These are phyloP conservation scores for Oxygymnocypris stewartii DNA, from an alignment of 2,113 vertebrate species.

Conservation along the genomic window DNA sequence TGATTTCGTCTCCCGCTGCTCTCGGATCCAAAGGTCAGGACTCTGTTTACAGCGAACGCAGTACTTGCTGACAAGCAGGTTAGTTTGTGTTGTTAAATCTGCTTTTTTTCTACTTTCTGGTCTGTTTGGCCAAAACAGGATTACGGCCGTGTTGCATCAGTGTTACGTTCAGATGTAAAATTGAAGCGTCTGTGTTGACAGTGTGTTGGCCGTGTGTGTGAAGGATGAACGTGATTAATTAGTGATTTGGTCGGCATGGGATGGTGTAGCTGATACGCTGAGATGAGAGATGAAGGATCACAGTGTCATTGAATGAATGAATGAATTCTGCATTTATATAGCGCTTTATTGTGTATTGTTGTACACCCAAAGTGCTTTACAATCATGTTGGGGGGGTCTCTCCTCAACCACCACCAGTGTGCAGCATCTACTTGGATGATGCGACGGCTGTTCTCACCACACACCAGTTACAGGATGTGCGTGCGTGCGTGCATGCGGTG, in stretches of 20 bases:
- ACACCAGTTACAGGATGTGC: too few relatives aligned
- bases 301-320: too few relatives aligned
- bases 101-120: neutral
- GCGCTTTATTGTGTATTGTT: too few relatives aligned
- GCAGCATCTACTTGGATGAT: too few relatives aligned
- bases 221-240: neutral
- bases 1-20: neutral
- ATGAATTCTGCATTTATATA: too few relatives aligned
- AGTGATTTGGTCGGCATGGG: neutral
- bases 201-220: neutral
- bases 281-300: neutral
- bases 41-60: neutral
- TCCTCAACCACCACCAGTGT: too few relatives aligned
- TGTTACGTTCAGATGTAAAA: neutral
- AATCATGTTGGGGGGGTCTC: too few relatives aligned
- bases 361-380: too few relatives aligned
- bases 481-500: too few relatives aligned
- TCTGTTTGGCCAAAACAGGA: neutral
- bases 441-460: too few relatives aligned
- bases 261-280: neutral
- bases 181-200: neutral
- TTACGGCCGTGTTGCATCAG: neutral
- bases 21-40: neutral
- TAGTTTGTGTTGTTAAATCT: neutral
- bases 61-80: slow-evolving; percentile 2